phyloP scores from a whole-genome alignment of 1,140 invertebrate genomes.

The Phortica variegata region DNA sequence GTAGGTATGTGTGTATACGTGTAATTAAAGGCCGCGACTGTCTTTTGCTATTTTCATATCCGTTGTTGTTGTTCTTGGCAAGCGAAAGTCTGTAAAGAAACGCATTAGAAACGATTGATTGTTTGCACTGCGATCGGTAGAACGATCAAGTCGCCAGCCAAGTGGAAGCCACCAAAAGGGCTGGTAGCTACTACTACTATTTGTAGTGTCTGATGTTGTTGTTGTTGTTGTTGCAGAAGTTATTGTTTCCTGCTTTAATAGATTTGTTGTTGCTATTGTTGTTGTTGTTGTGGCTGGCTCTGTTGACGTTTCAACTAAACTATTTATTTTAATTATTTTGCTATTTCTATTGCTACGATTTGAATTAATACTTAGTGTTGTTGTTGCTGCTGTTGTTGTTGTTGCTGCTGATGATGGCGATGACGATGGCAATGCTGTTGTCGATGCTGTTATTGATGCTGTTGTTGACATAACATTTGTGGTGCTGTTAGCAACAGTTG shows the following conservation, averaged over 20 bases:
- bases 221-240: conserved; percentile 7
- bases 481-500: conserved; percentile 2
- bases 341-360: conserved; percentile 50
- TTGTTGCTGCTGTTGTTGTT: conserved; percentile 10
- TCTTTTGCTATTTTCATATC: no score
- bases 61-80: neutral
- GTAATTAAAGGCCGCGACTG: no score
- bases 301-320: conserved; percentile 2
- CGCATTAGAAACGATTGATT: conserved; percentile 41
- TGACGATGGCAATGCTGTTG: conserved; percentile 5
- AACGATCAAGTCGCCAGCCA: conserved; percentile 40
- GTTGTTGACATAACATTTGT: conserved; percentile 11
- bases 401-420: conserved; percentile 16
- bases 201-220: conserved; percentile 5
- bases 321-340: conserved; percentile 45
- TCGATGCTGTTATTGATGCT: conserved; percentile 7
- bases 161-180: conserved; percentile 48
- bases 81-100: conserved; percentile 37
- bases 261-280: conserved; percentile 12
- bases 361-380: conserved; percentile 37
- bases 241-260: neutral
- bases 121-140: conserved; percentile 24
- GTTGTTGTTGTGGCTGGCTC: conserved; percentile 9
- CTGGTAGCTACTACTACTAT: conserved; percentile 6
- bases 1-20: no score